phyloP scores from a whole-genome alignment of 2,888 invertebrate species.

The Piscicola geometra region DNA sequence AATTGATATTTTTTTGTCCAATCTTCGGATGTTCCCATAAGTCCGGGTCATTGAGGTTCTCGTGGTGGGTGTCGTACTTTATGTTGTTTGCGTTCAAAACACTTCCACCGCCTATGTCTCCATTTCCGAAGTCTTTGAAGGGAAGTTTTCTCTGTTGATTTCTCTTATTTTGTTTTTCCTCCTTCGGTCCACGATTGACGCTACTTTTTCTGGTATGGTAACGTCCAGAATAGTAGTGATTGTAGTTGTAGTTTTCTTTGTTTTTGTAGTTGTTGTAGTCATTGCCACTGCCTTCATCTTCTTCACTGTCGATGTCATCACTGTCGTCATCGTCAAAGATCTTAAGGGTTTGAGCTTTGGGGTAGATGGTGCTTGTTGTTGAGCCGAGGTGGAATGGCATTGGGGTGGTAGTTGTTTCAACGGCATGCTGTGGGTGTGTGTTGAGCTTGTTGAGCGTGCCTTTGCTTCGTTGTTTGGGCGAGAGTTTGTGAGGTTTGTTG shows the following conservation, averaged over 20 bases:
- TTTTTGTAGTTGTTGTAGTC: neutral
- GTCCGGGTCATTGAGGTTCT: neutral
- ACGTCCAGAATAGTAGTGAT: neutral
- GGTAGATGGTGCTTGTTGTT: neutral
- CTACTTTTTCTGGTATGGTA: neutral
- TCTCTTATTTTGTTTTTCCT: conserved; percentile 9
- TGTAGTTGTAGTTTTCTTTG: neutral
- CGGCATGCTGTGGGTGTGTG: neutral
- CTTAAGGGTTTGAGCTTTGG: conserved; percentile 8
- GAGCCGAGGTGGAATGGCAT: too few relatives aligned
- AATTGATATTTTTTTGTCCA: neutral
- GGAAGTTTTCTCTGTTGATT: neutral
- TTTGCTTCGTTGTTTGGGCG: neutral
- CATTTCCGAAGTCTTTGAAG: neutral
- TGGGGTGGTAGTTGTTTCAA: neutral
- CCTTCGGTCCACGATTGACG: neutral
- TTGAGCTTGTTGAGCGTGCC: neutral
- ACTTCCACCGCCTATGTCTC: neutral
- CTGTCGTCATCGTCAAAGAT: conserved; percentile 9
- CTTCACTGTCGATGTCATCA: neutral
- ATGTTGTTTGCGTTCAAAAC: conserved; percentile 5
- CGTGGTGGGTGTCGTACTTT: neutral
- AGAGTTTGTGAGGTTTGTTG: neutral
- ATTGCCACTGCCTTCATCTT: neutral
- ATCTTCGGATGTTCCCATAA: neutral